Percentiles rank a stretch among this genome's conserved stretches.
Evolutionary conservation across 2,797 vertebrate genomes (phyloP).

Genomic region (Cyclopterus lumpus): DNA sequence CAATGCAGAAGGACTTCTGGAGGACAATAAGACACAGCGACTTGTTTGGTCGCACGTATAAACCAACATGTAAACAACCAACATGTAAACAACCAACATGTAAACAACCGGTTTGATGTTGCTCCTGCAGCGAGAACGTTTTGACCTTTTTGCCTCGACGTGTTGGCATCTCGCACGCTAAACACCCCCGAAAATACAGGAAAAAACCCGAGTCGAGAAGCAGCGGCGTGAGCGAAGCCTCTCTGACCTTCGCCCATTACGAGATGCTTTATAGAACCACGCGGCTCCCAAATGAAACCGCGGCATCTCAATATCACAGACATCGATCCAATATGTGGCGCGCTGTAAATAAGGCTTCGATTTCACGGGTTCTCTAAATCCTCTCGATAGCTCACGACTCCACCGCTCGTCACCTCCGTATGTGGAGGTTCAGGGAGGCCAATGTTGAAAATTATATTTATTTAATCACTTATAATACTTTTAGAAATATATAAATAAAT

Average conservation of each 20-base stretch:
- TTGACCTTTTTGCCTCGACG: neutral
- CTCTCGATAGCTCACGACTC: neutral
- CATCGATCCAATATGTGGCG: slow-evolving; percentile 52
- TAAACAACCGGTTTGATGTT: neutral
- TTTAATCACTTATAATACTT: neutral
- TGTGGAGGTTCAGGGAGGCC: neutral
- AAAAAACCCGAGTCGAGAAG: neutral
- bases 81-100: too few relatives aligned
- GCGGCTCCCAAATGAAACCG: slow-evolving; percentile 42
- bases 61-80: neutral
- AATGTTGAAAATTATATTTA: neutral
- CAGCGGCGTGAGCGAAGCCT: neutral
- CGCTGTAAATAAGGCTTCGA: slow-evolving; percentile 30
- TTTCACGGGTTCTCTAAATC: slow-evolving; percentile 33
- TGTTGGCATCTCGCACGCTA: neutral
- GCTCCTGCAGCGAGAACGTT: neutral
- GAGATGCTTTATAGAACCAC: slow-evolving; percentile 28
- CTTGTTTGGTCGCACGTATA: too few relatives aligned
- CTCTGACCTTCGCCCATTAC: slow-evolving; percentile 2
- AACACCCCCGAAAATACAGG: neutral
- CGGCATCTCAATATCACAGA: slow-evolving; percentile 50
- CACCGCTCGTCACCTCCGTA: neutral
- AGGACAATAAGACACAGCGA: neutral
- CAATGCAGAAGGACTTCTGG: neutral
- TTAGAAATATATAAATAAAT: neutral